A percentile compares a stretch with the other conserved stretches of the same genome.
Conservation (phyloP, 2,888 invertebrate species). For the Idaea straminata region DNA sequence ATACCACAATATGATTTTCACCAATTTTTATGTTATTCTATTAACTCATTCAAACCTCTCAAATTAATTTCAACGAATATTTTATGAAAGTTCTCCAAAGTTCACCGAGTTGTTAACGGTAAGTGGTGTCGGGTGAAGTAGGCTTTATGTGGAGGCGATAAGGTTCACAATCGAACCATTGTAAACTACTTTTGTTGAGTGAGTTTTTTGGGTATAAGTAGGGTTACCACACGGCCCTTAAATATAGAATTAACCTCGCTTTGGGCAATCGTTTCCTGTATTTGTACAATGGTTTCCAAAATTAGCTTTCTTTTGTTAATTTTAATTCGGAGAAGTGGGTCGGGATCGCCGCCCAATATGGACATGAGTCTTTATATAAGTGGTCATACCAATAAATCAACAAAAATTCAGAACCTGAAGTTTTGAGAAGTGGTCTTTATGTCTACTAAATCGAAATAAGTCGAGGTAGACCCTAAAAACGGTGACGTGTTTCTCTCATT, state of each 20-base stretch:
- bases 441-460: no score
- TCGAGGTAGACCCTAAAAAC: no score
- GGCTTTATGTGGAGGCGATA: slow-evolving; percentile 10
- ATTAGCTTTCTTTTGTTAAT: slow-evolving; percentile 1
- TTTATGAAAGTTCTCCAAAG: slow-evolving; percentile 20
- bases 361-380: background rate
- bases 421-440: no score
- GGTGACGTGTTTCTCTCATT: no score
- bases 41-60: slow-evolving; percentile 18
- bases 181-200: slow-evolving; percentile 8
- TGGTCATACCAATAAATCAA: no score
- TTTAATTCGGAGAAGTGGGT: background rate
- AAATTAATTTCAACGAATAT: slow-evolving; percentile 28
- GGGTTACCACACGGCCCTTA: background rate
- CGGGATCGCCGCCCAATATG: background rate
- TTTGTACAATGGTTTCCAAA: background rate
- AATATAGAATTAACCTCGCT: background rate
- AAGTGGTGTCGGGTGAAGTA: background rate
- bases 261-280: background rate
- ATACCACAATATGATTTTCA: background rate
- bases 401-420: no score
- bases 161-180: slow-evolving; percentile 10
- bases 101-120: slow-evolving; percentile 9
- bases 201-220: background rate
- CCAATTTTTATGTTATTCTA: slow-evolving; percentile 12